Percentiles rank a stretch among this genome's conserved stretches.
Evolutionary conservation across 2,888 invertebrate species (phyloP).

Genomic region (Clepsis dumicolana): DNA sequence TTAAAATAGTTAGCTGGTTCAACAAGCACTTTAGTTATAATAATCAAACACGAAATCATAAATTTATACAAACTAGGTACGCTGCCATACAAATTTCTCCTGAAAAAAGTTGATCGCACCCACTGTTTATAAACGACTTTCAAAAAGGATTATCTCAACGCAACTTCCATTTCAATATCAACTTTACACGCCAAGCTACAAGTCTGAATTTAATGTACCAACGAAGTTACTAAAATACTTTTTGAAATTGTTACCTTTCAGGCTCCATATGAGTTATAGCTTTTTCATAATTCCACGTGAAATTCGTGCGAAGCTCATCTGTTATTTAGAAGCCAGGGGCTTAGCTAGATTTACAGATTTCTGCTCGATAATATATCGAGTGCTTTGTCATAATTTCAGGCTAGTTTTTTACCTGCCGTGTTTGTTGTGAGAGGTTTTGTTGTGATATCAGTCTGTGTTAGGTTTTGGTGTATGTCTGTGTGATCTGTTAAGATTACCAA

Average conservation of each 20-base stretch:
- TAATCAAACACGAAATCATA: conserved; percentile 19
- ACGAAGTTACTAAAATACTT: not conserved
- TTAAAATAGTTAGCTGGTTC: too few relatives aligned
- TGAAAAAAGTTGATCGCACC: conserved; percentile 59
- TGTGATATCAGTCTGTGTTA: not conserved
- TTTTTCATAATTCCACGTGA: conserved; percentile 71
- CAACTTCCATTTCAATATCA: not conserved
- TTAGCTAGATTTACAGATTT: conserved; percentile 76
- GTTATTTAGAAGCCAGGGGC: conserved; percentile 73
- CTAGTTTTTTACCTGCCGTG: conserved; percentile 38
- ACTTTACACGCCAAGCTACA: not conserved
- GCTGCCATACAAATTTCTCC: conserved; percentile 54
- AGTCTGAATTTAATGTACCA: not conserved
- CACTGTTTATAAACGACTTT: conserved; percentile 53
- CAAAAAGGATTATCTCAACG: not conserved
- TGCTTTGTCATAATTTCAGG: conserved; percentile 52
- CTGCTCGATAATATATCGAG: conserved; percentile 56
- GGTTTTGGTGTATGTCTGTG: not conserved
- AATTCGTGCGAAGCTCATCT: conserved; percentile 71
- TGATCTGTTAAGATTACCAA: not conserved
- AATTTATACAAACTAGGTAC: conserved; percentile 39
- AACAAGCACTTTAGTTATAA: too few relatives aligned
- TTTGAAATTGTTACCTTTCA: conserved; percentile 16
- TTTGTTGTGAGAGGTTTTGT: conserved; percentile 11
- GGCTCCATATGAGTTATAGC: conserved; percentile 71